A percentile compares a stretch with the other conserved stretches of the same genome.
Conservation (phyloP, 2,888 invertebrate genomes). For the Lycaena phlaeas region DNA sequence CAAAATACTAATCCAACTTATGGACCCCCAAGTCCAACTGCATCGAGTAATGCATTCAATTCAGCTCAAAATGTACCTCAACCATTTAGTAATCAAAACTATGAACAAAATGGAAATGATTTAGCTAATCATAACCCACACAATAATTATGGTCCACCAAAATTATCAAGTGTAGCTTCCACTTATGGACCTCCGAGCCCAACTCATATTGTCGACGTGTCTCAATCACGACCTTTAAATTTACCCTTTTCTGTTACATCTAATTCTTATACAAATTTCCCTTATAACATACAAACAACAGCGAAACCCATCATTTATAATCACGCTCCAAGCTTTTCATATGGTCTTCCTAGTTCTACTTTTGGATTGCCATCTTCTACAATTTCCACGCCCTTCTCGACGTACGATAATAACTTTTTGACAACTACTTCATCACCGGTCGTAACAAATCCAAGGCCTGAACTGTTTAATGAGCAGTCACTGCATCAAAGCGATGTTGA, state of each 20-base stretch:
- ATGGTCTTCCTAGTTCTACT: slow-evolving; percentile 25
- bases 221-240: slow-evolving; percentile 43
- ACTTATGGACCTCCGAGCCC: slow-evolving; percentile 41
- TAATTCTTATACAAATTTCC: slow-evolving; percentile 25
- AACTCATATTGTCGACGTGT: slow-evolving; percentile 41
- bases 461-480: slow-evolving; percentile 35
- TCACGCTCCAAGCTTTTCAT: slow-evolving; percentile 23
- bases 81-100: slow-evolving; percentile 30
- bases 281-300: slow-evolving; percentile 22
- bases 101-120: slow-evolving; percentile 29
- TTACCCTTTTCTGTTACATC: slow-evolving; percentile 37
- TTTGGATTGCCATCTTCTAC: slow-evolving; percentile 22
- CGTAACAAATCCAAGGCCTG: slow-evolving; percentile 33
- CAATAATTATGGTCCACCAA: slow-evolving; percentile 42
- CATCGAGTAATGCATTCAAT: slow-evolving; percentile 34
- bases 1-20: slow-evolving; percentile 47
- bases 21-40: slow-evolving; percentile 55
- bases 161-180: slow-evolving; percentile 30
- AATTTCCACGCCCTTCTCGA: slow-evolving; percentile 28
- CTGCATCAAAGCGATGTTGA: slow-evolving; percentile 37
- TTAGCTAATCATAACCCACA: slow-evolving; percentile 36
- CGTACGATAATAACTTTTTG: slow-evolving; percentile 30
- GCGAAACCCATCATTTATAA: slow-evolving; percentile 16
- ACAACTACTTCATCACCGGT: slow-evolving; percentile 32
- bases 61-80: slow-evolving; percentile 35